Base-by-base conservation (phyloP, 1,140 invertebrate genomes). In the Zaprionus ornatus region DNA sequence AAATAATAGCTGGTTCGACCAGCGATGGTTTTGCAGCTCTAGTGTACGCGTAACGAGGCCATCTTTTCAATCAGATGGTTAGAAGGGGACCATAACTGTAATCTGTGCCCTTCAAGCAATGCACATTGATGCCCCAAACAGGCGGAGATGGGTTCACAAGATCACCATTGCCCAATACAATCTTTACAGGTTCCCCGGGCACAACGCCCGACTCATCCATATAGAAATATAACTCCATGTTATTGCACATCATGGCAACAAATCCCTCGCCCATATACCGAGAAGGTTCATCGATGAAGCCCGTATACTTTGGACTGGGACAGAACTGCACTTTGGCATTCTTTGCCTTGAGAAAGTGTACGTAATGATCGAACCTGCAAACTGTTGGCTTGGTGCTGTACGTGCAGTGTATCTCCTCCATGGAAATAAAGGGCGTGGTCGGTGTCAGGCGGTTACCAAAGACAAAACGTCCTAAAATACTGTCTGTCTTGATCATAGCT, bases 11-110 rank as follows among this genome's bases (percentile, higher is more conserved):
- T n/a, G n/a, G n/a, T n/a, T n/a, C n/a, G n/a, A n/a, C n/a, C n/a
- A n/a, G n/a, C n/a, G n/a, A n/a, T n/a, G n/a, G n/a, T n/a, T n/a
- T n/a, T n/a, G n/a, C n/a, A n/a, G n/a, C n/a, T n/a, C n/a, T n/a
- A n/a, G n/a, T n/a, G n/a, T n/a, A 67, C 96, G 95, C 0, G 96
- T 97, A 2, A 97, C 94, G 92, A 96, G 95, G 70, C 96, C 93
- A 54, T 95, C 95, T 82, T 97, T 95, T 93, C 96, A 98, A 92
- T 98, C 97, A 69, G 97, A 96, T 4, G 99, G 98, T 92, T 97
- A 99, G 92, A 99, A 99, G 92, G 4, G 99, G 98, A 2, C 99
- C 99, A 90, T 99, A 99, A 93, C 98, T 99, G 81, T 99, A 98
- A 91, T 99, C 98, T 0, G 99, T 99, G 23, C 95, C 98, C 94